Evolutionary conservation across 1,140 invertebrate species (phyloP), one percentile per base, ranked within the genome.

Genomic region (Drosophila lowei): DNA sequence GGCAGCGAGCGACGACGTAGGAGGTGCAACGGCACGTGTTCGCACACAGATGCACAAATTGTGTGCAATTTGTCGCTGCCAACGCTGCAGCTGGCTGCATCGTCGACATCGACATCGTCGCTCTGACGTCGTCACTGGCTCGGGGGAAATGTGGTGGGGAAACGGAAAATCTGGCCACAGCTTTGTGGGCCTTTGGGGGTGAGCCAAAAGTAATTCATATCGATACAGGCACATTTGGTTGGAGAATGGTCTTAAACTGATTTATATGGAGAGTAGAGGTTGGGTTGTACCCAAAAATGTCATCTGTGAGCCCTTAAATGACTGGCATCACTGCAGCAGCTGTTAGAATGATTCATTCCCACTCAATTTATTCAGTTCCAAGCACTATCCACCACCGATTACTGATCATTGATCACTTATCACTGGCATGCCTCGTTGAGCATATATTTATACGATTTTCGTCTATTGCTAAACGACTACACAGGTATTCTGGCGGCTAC

Each of bases 21-120:
- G 47, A 59, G 77, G 68, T 84, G 70, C 62, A 60, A 79, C 86
- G 86, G 86, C 86, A 89, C 86, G 86, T 89, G 86, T 89, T 79
- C 81, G 85, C 86, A 85, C 72, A 89, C 85, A 67, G 71, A 66
- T 81, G 80, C 85, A 89, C 54, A 75, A 54, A 44, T 50, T 78
- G 46, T 72, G 64, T 74, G 73, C 67, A 77, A 77, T 44, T 70
- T 76, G 72, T 77, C 72, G 64, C 64, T 60, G 76, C 58, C 76
- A 64, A 52, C 63, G 43, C 44, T 42, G 58, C 56, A 56, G 56
- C 38, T 34, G 58, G n/a, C 60, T 18, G n/a, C 44, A 25, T 3
- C 18, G 43, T 11, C 50, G 15, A 16, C 38, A 44, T 28, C 44
- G 41, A 11, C 48, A 25, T 48, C 55, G 67, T 25, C 4, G 23